Evolutionary conservation across 2,113 vertebrate species (phyloP), one percentile per base, ranked within the genome.

Genomic region (Oryzias celebensis): DNA sequence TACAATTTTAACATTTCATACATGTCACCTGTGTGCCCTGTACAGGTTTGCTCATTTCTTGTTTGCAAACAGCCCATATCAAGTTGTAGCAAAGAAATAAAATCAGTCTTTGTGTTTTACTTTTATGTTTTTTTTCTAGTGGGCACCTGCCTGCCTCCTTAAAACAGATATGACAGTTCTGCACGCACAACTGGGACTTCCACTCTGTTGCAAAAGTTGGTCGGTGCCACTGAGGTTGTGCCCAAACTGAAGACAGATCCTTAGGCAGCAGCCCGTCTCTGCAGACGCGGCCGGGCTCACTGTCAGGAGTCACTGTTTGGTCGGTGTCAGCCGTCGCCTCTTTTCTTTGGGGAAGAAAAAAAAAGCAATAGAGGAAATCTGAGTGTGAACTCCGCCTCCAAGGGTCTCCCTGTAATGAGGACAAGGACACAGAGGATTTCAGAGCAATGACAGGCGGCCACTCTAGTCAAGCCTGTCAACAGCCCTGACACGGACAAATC

Each of bases 401-500:
- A 74, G 61, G 48, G 58, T 49, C 68, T 54, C 55, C 51, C 12
- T 7, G 18, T 4, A 4, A 18, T 28, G 47, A 61, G n/a, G 48
- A 23, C 16, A 28, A 14, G 3, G 12, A 49, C 58, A 22, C 46
- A 43, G 59, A 43, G 72, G 58, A 62, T 68, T 74, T 72, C 48
- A 60, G 16, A 17, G 46, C 14, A 23, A 65, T 65, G 75, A 68
- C 61, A 75, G 70, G 58, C 18, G 41, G 58, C 20, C 24, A 71
- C 63, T 73, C 22, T 53, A 54, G 70, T 82, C 65, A 58, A 73
- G 58, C 60, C 71, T 69, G 73, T 75, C 73, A 70, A 58, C 77
- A 70, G 63, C 45, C 20, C 18, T 65, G 69, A 62, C 62, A 71
- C 14, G 10, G 54, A 75, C 44, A 64, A 75, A 83, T 75, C 75